phyloP scores from a whole-genome alignment of 2,797 vertebrate species.

The Meriones psammophilus region DNA sequence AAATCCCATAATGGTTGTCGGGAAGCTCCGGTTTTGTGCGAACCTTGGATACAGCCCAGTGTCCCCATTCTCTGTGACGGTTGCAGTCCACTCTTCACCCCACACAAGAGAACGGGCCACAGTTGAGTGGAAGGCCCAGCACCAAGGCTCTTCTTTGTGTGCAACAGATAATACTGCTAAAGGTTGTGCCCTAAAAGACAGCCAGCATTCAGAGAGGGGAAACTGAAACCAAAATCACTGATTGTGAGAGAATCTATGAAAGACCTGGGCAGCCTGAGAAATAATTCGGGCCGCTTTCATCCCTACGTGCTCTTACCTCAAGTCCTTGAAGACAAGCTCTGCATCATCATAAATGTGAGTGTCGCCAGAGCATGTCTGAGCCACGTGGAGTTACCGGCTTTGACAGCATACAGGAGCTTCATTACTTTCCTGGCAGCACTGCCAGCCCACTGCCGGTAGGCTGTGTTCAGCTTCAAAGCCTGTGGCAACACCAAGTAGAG shows the following conservation, averaged over 20 bases:
- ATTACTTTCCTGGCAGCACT: background rate
- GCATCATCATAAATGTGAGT: background rate
- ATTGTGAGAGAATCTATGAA: background rate
- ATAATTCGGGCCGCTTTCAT: background rate
- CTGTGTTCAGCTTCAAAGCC: background rate
- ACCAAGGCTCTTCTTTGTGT: background rate
- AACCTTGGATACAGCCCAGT: background rate
- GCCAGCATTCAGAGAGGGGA: background rate
- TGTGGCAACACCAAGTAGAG: background rate
- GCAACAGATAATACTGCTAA: background rate
- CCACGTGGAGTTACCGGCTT: background rate
- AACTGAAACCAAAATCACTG: background rate
- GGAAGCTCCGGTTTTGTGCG: background rate
- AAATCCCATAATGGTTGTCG: background rate
- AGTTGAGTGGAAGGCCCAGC: background rate
- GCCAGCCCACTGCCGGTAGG: too few relatives aligned
- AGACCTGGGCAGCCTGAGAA: background rate
- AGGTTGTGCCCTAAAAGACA: background rate
- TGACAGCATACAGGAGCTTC: background rate
- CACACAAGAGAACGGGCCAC: fast-evolving
- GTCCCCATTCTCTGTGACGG: background rate
- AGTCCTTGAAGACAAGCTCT: background rate
- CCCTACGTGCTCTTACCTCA: background rate
- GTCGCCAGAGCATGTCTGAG: background rate
- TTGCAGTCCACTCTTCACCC: background rate